Conservation (phyloP, 1,140 invertebrate species). For the Nilaparvata lugens region DNA sequence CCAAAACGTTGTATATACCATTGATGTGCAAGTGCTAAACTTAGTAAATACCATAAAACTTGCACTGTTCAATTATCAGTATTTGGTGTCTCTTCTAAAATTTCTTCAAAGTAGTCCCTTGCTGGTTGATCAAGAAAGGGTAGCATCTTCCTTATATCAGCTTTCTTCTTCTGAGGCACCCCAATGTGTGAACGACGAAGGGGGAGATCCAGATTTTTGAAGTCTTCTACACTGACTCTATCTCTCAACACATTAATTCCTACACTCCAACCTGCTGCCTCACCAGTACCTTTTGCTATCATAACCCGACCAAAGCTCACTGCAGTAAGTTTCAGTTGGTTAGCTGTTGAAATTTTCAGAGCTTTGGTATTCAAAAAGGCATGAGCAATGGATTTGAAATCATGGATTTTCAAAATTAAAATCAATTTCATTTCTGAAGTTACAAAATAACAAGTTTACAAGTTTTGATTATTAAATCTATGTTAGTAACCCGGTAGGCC, state of each 20-base stretch:
- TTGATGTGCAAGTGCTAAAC: no score
- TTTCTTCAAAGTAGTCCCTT: neutral
- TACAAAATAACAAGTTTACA: no score
- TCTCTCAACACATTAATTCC: slow-evolving; percentile 5
- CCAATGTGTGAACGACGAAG: neutral
- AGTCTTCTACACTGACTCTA: neutral
- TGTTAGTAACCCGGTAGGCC: no score
- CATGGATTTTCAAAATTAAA: slow-evolving; percentile 4
- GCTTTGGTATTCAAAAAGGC: neutral
- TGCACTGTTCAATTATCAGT: neutral
- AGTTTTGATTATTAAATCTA: no score
- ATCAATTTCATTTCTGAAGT: no score
- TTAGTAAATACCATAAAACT: no score
- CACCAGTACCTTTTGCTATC: slow-evolving; percentile 10
- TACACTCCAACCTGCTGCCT: neutral
- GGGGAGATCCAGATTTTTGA: slow-evolving; percentile 1
- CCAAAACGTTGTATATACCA: no score
- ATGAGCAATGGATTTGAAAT: neutral
- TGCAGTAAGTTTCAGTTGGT: neutral
- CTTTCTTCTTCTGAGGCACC: neutral
- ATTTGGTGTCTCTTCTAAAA: neutral
- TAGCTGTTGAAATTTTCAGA: slow-evolving; percentile 5
- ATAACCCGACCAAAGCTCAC: neutral
- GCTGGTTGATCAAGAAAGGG: neutral
- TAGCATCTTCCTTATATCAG: neutral